Evolutionary conservation across 2,113 vertebrate species (phyloP).

Genomic region (Syngnathus typhle): DNA sequence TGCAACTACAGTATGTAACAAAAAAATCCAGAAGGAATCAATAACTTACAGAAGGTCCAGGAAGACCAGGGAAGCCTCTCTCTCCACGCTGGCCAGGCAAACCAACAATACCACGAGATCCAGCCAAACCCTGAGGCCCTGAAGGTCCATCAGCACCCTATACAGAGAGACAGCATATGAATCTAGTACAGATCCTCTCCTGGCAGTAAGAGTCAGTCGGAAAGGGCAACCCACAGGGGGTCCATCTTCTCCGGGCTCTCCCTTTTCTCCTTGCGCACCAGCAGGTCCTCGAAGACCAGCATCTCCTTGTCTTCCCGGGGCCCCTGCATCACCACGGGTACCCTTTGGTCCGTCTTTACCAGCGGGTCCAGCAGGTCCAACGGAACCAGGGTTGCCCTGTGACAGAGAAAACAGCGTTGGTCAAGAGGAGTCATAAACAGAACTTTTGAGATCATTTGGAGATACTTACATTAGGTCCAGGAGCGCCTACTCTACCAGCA

Average conservation of each 20-base stretch:
- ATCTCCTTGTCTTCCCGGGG: conserved; percentile 82
- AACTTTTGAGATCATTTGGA: not conserved
- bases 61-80: conserved; percentile 90
- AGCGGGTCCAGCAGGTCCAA: conserved; percentile 77
- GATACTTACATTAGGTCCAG: conserved; percentile 85
- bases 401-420: conserved; percentile 2
- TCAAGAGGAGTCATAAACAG: not conserved
- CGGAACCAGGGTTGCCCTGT: conserved; percentile 88
- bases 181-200: conserved; percentile 1
- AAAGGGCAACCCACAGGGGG: conserved; percentile 65
- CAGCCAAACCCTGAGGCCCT: conserved; percentile 84
- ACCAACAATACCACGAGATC: conserved; percentile 91
- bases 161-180: conserved; percentile 4
- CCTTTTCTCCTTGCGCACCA: conserved; percentile 84
- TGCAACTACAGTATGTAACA: not conserved
- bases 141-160: conserved; percentile 85
- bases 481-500: conserved; percentile 90
- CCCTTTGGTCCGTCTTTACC: conserved; percentile 97
- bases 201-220: conserved; percentile 7
- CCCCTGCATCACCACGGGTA: conserved; percentile 79
- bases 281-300: conserved; percentile 83
- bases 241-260: conserved; percentile 83
- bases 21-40: not conserved
- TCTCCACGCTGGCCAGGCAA: conserved; percentile 95
- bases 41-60: conserved; percentile 87